A percentile compares a stretch with the other conserved stretches of the same genome.
These are phyloP conservation scores for Monopterus albus DNA, from an alignment of 2,113 vertebrate species.

Conservation along the genomic window DNA sequence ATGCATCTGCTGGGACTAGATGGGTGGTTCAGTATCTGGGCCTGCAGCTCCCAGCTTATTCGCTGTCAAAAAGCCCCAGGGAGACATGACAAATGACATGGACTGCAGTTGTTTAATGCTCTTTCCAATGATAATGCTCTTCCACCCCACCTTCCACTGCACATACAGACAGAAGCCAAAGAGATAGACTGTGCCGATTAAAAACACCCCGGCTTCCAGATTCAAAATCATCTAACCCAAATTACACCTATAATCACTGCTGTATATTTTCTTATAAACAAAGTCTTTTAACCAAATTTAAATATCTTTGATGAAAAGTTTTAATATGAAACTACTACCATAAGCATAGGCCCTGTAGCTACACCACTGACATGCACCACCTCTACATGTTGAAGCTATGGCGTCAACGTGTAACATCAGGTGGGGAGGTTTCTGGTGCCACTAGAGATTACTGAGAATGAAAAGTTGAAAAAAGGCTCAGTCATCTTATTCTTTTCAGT, in stretches of 20 bases:
- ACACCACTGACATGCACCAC: no score
- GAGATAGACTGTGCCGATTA: conserved; percentile 52
- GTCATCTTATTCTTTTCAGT: background rate
- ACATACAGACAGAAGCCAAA: conserved; percentile 32
- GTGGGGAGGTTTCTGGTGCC: no score
- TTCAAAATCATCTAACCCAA: conserved; percentile 7
- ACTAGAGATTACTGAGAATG: no score
- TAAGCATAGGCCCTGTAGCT: background rate
- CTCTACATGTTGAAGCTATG: background rate
- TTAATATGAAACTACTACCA: background rate
- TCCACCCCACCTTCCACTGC: conserved; percentile 22
- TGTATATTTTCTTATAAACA: background rate
- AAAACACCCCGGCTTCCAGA: background rate
- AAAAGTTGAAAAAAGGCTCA: background rate
- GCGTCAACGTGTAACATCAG: background rate
- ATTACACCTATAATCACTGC: no score
- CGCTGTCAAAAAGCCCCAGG: conserved; percentile 70
- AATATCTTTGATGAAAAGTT: background rate
- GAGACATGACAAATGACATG: conserved; percentile 77
- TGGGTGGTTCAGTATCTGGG: conserved; percentile 60
- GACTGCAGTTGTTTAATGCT: conserved; percentile 74
- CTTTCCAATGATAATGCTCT: conserved; percentile 66
- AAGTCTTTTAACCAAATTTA: background rate
- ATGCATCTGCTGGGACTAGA: conserved; percentile 69
- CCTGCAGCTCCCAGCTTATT: conserved; percentile 58